These are phyloP conservation scores for Phataginus tetradactyla DNA, from an alignment of 2,797 vertebrate genomes.

Conservation along the genomic window DNA sequence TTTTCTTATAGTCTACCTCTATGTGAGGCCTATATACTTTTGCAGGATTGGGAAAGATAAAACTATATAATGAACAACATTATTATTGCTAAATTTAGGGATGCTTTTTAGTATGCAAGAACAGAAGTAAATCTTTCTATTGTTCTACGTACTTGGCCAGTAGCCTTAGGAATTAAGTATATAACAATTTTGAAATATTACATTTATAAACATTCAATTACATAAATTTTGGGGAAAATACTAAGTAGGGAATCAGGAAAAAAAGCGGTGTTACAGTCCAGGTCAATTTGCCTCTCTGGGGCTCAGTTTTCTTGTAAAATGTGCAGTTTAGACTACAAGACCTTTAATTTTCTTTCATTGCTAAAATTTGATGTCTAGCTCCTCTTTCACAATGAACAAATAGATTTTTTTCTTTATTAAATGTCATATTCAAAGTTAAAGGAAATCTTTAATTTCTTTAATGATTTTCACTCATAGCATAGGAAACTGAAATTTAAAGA, in stretches of 20 bases:
- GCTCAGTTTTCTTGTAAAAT: not conserved
- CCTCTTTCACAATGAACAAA: not conserved
- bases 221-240: not conserved
- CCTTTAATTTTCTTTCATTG: not conserved
- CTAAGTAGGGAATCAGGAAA: not conserved
- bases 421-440: not conserved
- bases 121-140: not conserved
- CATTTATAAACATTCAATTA: not conserved
- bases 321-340: not conserved
- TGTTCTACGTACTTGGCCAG: not conserved
- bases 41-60: not conserved
- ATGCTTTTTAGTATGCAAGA: not conserved
- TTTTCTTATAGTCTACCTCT: not conserved
- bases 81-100: not conserved
- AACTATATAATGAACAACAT: not conserved
- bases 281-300: not conserved
- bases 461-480: not conserved
- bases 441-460: not conserved
- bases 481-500: not conserved
- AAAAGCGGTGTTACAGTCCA: not conserved
- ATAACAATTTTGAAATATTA: not conserved
- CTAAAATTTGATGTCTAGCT: not conserved
- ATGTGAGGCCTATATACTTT: not conserved
- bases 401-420: not conserved
- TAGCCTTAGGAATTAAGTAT: not conserved